phyloP scores from a whole-genome alignment of 2,797 vertebrate genomes.

The Silurus lanzhouensis region DNA sequence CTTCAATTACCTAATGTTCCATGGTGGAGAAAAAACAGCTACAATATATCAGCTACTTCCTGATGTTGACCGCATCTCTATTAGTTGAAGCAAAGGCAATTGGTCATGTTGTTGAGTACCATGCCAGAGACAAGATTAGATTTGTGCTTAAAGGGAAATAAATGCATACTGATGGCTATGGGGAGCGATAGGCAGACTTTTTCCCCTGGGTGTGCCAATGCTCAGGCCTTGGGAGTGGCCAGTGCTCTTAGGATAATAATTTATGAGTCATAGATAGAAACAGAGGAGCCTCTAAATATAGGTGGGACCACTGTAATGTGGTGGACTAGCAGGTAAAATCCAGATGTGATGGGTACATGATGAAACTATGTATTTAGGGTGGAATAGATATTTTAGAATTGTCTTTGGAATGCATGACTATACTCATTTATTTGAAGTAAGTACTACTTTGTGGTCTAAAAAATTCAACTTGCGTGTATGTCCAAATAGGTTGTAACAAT shows the following conservation, averaged over 20 bases:
- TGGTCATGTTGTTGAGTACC: constrained; percentile 50
- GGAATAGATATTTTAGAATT: constrained; percentile 45
- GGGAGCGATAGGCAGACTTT: constrained; percentile 29
- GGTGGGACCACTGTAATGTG: constrained; percentile 26
- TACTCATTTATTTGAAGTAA: background rate
- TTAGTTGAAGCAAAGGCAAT: constrained; percentile 69
- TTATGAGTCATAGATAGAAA: constrained; percentile 50
- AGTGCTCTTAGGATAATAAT: constrained; percentile 55
- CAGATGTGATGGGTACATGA: constrained; percentile 35
- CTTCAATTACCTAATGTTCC: constrained; percentile 68
- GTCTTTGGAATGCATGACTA: constrained; percentile 32
- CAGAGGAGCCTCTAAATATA: constrained; percentile 55
- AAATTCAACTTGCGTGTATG: background rate
- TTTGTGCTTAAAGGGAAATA: constrained; percentile 51
- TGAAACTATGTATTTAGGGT: constrained; percentile 51
- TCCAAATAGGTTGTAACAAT: background rate
- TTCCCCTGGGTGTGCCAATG: constrained; percentile 56
- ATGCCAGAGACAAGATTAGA: constrained; percentile 65
- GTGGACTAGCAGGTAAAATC: constrained; percentile 52
- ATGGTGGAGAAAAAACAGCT: constrained; percentile 63
- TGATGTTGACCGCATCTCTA: constrained; percentile 70
- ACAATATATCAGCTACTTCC: constrained; percentile 73
- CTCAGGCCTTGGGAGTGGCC: constrained; percentile 47
- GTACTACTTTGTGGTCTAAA: background rate
- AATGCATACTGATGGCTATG: constrained; percentile 20